Evolutionary conservation across 2,888 invertebrate species (phyloP), one percentile per base, ranked within the genome.

Genomic region (Phasia obesa): DNA sequence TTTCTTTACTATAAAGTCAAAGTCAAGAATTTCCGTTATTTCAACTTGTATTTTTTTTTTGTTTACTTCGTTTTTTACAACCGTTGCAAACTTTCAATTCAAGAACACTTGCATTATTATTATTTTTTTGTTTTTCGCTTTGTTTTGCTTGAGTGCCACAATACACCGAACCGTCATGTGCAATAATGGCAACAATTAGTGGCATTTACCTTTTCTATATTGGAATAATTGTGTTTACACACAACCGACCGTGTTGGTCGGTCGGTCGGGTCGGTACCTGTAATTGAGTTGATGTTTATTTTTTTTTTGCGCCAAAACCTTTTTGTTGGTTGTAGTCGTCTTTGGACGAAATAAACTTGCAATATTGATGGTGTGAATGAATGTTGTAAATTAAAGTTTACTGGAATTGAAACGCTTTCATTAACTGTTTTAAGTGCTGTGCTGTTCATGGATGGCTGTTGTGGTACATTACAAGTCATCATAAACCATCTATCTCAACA

Each of bases 111-210:
- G 65, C 35, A 65, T 71, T 76, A 38, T 55, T 25, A 11, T 35
- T n/a, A 51, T 57, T 23, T 75, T 17, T 23, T 17, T 47, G 13
- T 31, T 55, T 3, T 31, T n/a, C 6, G 27, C 27, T 17, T 44
- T 44, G 1, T 44, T 44, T 7, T 47, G n/a, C 44, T 35, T 47
- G 4, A 5, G 19, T 74, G 38, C 57, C 38, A 42, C 49, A 51
- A 55, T 71, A 57, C 35, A 57, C 71, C 64, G 78, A 25, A 57
- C 71, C 64, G 78, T 42, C 53, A 74, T 44, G 57, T 64, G 57
- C 51, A 69, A 49, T 65, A 81, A 82, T 78, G 62, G 74, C 82
- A 74, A 69, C 69, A 78, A 82, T 82, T 82, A 82, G 78, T 77
- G 81, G 62, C 69, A 77, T 78, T 82, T 70, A 55, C 82, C 64